Percentiles rank a stretch among this genome's conserved stretches.
Conservation (phyloP, 2,113 vertebrate species). For the Ginglymostoma cirratum region DNA sequence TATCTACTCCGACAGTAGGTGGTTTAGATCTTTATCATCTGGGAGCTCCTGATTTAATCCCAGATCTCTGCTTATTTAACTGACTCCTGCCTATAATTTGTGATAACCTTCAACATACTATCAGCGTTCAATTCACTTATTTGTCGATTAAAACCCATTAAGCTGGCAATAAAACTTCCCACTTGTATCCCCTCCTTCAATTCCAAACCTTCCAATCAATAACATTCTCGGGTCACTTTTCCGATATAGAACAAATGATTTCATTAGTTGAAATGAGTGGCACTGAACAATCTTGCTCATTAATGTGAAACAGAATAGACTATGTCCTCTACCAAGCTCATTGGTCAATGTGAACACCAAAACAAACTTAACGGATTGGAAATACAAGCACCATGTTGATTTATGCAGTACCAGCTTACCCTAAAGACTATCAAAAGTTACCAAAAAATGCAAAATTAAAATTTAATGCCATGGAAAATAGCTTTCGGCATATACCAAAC, state of each 20-base stretch:
- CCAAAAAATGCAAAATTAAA: not conserved
- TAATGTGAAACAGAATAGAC: not conserved
- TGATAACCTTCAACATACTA: not conserved
- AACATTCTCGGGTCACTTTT: not conserved
- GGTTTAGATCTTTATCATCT: not conserved
- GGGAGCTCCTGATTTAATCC: not conserved
- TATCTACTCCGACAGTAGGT: not conserved
- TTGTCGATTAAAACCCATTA: not conserved
- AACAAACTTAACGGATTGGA: not conserved
- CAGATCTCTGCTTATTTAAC: not conserved
- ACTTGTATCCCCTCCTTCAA: not conserved
- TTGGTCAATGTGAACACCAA: not conserved
- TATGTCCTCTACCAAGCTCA: not conserved
- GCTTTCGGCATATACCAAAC: not conserved
- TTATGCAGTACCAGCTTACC: not conserved
- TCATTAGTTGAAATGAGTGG: not conserved
- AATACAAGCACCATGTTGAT: not conserved
- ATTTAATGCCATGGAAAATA: not conserved
- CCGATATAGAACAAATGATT: not conserved
- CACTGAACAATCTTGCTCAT: not conserved
- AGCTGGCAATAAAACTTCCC: not conserved
- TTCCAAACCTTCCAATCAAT: not conserved
- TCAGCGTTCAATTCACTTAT: not conserved
- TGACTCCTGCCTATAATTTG: not conserved
- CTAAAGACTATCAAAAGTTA: not conserved